Evolutionary conservation across 1,140 invertebrate genomes (phyloP).

Genomic region (Pygmarrhopalites habei): DNA sequence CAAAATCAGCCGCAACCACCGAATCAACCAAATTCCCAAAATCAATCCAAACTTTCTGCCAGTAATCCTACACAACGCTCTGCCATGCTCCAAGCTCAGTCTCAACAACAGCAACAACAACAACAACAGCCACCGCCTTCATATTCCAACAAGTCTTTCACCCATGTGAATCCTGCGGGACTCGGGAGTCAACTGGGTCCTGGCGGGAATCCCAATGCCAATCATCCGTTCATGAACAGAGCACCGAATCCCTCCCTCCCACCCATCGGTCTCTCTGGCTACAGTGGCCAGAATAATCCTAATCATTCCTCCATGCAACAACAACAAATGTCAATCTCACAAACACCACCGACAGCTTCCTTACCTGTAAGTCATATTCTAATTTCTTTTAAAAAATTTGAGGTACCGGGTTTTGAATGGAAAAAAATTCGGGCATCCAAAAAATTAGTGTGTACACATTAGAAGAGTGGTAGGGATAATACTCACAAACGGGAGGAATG

Average conservation of each 20-base stretch:
- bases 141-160: conserved; percentile 26
- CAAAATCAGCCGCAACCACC: conserved; percentile 3
- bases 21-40: conserved; percentile 5
- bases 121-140: conserved; percentile 1
- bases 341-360: neutral
- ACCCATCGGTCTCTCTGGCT: neutral
- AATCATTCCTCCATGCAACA: neutral
- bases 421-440: no score
- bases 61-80: neutral
- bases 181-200: neutral
- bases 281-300: neutral
- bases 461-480: no score
- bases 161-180: conserved; percentile 1
- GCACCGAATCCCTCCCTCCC: neutral
- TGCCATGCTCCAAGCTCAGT: neutral
- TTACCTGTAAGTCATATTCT: conserved; percentile 4
- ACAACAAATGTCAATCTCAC: conserved; percentile 13
- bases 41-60: conserved; percentile 9
- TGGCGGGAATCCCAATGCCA: neutral
- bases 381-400: neutral
- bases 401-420: no score
- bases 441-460: no score
- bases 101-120: conserved; percentile 14
- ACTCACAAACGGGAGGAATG: no score
- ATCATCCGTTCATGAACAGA: neutral